phyloP scores from a whole-genome alignment of 2,888 invertebrate species.

The Geophilus truncorum region DNA sequence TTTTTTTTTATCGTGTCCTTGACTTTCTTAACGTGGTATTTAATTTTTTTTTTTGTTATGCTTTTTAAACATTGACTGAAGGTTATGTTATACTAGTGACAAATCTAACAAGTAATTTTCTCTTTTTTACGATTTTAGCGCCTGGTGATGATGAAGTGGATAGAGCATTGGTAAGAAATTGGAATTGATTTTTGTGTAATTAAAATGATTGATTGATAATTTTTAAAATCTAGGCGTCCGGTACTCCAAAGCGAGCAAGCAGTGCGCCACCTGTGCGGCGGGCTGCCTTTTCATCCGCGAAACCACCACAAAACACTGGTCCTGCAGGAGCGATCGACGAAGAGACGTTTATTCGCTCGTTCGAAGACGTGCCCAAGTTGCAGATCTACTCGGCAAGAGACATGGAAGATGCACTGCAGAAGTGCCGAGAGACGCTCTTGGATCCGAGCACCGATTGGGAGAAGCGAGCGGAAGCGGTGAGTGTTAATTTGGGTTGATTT shows the following conservation, averaged over 20 bases:
- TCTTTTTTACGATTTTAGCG: background rate
- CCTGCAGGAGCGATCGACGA: constrained; percentile 80
- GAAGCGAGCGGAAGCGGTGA: constrained; percentile 81
- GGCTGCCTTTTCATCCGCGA: background rate
- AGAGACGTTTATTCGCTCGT: constrained; percentile 78
- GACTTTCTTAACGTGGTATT: background rate
- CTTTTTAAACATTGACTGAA: background rate
- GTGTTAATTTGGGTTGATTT: background rate
- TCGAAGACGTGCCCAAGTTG: constrained; percentile 74
- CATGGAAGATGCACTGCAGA: constrained; percentile 71
- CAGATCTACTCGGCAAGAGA: constrained; percentile 70
- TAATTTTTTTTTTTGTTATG: background rate
- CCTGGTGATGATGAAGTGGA: constrained; percentile 14
- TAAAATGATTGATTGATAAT: background rate
- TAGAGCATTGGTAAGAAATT: constrained; percentile 5
- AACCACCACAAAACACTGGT: background rate
- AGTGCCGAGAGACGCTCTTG: constrained; percentile 66
- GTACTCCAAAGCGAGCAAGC: constrained; percentile 27
- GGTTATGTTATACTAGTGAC: background rate
- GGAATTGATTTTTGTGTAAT: background rate
- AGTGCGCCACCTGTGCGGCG: constrained; percentile 32
- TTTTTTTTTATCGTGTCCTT: background rate
- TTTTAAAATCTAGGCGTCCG: background rate
- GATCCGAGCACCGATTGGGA: constrained; percentile 89
- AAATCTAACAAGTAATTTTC: background rate